These are phyloP conservation scores for Nemurella pictetii DNA, from an alignment of 2,888 invertebrate genomes.

Conservation along the genomic window DNA sequence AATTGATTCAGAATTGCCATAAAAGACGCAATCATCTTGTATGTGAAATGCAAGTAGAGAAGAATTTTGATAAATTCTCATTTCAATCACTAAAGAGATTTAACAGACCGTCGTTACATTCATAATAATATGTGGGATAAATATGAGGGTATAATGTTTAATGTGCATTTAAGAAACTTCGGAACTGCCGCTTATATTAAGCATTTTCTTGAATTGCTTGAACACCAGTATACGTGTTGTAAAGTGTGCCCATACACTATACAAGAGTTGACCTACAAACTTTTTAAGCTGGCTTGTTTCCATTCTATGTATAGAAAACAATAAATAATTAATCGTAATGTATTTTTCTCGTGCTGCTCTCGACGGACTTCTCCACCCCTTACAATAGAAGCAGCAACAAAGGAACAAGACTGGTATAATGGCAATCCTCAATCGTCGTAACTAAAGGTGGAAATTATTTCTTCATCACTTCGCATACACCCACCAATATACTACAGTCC, in stretches of 20 bases:
- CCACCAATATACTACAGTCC: neutral
- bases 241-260: neutral
- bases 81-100: no score
- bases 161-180: no score
- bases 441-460: neutral
- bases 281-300: neutral
- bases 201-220: no score
- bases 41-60: no score
- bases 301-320: neutral
- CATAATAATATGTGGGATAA: no score
- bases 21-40: no score
- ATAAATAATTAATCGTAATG: conserved; percentile 8
- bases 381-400: neutral
- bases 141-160: no score
- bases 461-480: neutral
- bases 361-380: neutral
- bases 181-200: no score
- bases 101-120: no score
- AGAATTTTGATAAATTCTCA: no score
- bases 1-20: neutral
- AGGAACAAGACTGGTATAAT: neutral
- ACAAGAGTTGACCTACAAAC: neutral
- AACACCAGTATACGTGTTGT: no score
- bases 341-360: neutral
- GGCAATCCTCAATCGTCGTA: neutral